Evolutionary conservation across 2,888 invertebrate genomes (phyloP).

Genomic region (Lymantria monacha): DNA sequence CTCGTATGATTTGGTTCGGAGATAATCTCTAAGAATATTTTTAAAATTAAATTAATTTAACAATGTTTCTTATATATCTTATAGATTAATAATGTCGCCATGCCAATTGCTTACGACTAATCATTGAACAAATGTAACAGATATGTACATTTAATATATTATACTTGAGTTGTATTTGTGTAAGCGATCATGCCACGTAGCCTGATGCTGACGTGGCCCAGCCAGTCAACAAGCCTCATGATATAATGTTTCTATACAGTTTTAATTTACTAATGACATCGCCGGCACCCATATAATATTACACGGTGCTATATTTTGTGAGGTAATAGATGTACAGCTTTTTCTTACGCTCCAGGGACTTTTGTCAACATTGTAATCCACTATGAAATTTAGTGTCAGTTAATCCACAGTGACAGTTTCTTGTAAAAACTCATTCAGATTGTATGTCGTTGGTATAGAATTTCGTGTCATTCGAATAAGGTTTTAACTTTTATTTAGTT

Average conservation of each 20-base stretch:
- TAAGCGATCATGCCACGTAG: conserved; percentile 51
- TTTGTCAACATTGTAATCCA: conserved; percentile 57
- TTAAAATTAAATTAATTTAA: too few relatives aligned
- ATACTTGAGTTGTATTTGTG: conserved; percentile 38
- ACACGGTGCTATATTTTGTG: conserved; percentile 66
- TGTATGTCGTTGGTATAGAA: conserved; percentile 33
- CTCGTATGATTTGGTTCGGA: too few relatives aligned
- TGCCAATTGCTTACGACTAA: conserved; percentile 5
- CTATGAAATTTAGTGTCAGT: conserved; percentile 58
- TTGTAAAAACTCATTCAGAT: conserved; percentile 49
- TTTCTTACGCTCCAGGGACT: conserved; percentile 58
- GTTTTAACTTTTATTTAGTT: too few relatives aligned
- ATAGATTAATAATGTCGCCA: conserved; percentile 5
- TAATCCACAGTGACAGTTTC: conserved; percentile 66
- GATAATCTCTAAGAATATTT: too few relatives aligned
- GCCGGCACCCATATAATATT: conserved; percentile 65
- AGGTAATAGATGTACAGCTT: conserved; percentile 66
- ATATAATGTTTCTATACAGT: conserved; percentile 66
- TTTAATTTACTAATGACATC: conserved; percentile 72
- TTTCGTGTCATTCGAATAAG: conserved; percentile 41
- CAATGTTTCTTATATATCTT: neutral
- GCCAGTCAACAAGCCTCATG: conserved; percentile 42
- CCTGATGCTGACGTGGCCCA: conserved; percentile 37
- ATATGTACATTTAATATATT: conserved; percentile 21
- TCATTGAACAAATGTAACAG: conserved; percentile 11